A percentile compares a stretch with the other conserved stretches of the same genome.
Conservation (phyloP, 2,888 invertebrate species). For the Emesis furor region DNA sequence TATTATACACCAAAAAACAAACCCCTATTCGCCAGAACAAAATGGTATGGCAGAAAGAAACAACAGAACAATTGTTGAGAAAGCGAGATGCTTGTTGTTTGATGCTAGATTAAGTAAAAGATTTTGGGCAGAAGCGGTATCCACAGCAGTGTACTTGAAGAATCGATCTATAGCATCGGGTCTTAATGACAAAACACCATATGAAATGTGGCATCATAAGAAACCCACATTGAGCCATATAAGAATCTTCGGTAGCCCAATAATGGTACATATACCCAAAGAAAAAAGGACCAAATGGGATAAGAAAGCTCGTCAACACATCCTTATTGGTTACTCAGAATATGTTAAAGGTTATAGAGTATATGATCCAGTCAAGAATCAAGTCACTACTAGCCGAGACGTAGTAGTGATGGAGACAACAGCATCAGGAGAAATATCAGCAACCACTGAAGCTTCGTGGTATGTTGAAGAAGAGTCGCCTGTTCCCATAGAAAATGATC, state of each 20-base stretch:
- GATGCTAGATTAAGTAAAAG: background rate
- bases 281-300: constrained; percentile 55
- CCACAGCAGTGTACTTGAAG: background rate
- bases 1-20: background rate
- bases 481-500: background rate
- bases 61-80: background rate
- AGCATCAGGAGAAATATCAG: background rate
- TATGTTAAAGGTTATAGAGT: background rate
- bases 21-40: constrained; percentile 15
- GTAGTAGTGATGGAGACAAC: background rate
- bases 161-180: constrained; percentile 19
- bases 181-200: constrained; percentile 53
- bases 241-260: constrained; percentile 52
- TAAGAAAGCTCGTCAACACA: constrained; percentile 23
- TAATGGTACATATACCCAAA: constrained; percentile 58
- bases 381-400: constrained; percentile 6
- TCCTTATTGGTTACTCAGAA: background rate
- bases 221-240: constrained; percentile 46
- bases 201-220: constrained; percentile 51
- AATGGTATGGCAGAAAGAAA: background rate
- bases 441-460: background rate
- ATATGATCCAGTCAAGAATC: background rate
- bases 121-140: constrained; percentile 12
- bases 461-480: background rate
- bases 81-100: background rate